Conservation (phyloP, 2,797 vertebrate species). For the Muscicapa striata region DNA sequence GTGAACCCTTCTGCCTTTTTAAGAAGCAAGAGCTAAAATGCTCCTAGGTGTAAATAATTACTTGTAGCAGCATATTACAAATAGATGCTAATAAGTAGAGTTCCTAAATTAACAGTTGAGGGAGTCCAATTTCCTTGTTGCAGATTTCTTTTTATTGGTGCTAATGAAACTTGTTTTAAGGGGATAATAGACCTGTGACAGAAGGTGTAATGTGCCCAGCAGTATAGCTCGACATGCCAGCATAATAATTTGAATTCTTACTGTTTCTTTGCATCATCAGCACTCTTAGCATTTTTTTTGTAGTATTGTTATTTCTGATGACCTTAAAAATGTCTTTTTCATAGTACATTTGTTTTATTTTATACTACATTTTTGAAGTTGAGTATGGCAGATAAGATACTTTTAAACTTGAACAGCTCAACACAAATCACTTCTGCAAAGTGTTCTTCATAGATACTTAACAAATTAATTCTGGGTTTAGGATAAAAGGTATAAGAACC, state of each 20-base stretch:
- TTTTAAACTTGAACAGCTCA: not conserved
- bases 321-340: not conserved
- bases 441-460: not conserved
- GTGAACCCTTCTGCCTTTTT: not conserved
- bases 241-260: not conserved
- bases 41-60: conserved; percentile 45
- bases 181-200: not conserved
- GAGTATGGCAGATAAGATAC: not conserved
- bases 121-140: conserved; percentile 56
- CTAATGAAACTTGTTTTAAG: conserved; percentile 24
- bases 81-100: conserved; percentile 30
- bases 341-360: not conserved
- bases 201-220: not conserved
- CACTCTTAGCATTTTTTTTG: not conserved
- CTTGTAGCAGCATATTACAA: conserved; percentile 43
- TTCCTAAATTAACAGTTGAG: conserved; percentile 43
- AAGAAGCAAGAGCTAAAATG: not conserved
- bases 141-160: conserved; percentile 6
- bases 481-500: not conserved
- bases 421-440: not conserved
- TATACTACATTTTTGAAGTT: not conserved
- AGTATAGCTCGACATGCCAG: not conserved
- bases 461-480: not conserved
- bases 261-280: not conserved
- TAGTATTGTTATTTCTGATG: not conserved